These are phyloP conservation scores for Bucco capensis DNA, from an alignment of 2,113 vertebrate species.

Conservation along the genomic window DNA sequence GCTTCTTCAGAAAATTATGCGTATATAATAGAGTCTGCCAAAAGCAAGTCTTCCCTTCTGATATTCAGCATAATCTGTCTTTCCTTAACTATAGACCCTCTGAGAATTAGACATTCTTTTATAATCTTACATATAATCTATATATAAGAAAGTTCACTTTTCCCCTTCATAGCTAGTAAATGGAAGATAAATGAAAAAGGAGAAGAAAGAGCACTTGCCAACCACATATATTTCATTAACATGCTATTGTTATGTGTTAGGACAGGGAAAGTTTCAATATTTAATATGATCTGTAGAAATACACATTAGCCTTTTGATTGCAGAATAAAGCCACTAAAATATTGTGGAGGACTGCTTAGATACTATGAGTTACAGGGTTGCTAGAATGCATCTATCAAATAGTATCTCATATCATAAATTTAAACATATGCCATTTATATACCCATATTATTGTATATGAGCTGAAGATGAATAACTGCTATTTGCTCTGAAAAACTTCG, in stretches of 20 bases:
- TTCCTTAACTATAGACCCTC: neutral
- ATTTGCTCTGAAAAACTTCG: neutral
- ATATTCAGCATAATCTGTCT: neutral
- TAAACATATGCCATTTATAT: constrained; percentile 20
- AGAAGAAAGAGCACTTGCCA: neutral
- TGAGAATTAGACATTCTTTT: neutral
- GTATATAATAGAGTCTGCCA: neutral
- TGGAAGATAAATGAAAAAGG: neutral
- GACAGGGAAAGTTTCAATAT: neutral
- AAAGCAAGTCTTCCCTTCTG: neutral
- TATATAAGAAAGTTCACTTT: neutral
- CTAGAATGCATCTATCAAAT: neutral
- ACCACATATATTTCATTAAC: neutral
- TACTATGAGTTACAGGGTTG: neutral
- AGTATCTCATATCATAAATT: neutral
- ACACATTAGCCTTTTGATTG: neutral
- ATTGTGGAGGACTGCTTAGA: neutral
- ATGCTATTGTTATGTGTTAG: neutral
- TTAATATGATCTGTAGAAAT: neutral
- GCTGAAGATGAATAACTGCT: neutral
- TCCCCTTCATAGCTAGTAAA: neutral
- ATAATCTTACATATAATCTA: neutral
- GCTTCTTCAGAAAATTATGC: neutral
- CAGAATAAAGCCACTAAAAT: neutral
- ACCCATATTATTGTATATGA: neutral